Evolutionary conservation across 2,113 vertebrate species (phyloP), one percentile per base, ranked within the genome.

Genomic region (Ammodytes dubius): DNA sequence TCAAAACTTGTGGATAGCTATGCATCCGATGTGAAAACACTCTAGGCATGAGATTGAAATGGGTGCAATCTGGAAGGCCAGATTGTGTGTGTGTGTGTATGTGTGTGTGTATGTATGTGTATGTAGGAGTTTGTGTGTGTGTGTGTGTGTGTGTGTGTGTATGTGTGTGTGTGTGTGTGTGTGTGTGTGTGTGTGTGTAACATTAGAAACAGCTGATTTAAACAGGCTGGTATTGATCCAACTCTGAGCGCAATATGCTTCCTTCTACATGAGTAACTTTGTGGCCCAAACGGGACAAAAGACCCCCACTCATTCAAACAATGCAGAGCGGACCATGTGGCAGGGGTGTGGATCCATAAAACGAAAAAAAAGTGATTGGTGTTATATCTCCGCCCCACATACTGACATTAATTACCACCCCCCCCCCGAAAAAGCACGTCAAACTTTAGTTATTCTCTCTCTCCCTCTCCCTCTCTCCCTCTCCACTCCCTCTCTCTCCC

Each of bases 291-390:
- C 8, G 5, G 27, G n/a, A 35, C 17, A 15, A 49, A 49, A 72
- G 73, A 64, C 43, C 57, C 47, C 10, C 70, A 53, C 72, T 79
- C 88, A 83, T 74, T 40, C 79, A 60, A 77, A 92, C 83, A 85
- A 90, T 85, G 87, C 27, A 1, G 0, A 35, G 42, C 53, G 40
- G 17, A 52, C 11, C 70, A 59, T 47, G 65, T 37, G 76, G 56
- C 17, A 13, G 15, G 85, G 85, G 82, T 79, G 82, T 65, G 88
- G 81, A 74, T 70, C 74, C 73, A 66, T 66, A 43, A 70, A 54
- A 69, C 27, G 11, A 42, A 56, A 12, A 69, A 42, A 56, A 12
- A 37, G 67, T 37, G 82, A 87, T 72, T 80, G 64, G 81, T 78
- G 74, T 82, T 80, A 59, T 66, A 70, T 45, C 70, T 58, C 47